Evolutionary conservation across 2,113 vertebrate species (phyloP).

Genomic region (Petromus typicus): DNA sequence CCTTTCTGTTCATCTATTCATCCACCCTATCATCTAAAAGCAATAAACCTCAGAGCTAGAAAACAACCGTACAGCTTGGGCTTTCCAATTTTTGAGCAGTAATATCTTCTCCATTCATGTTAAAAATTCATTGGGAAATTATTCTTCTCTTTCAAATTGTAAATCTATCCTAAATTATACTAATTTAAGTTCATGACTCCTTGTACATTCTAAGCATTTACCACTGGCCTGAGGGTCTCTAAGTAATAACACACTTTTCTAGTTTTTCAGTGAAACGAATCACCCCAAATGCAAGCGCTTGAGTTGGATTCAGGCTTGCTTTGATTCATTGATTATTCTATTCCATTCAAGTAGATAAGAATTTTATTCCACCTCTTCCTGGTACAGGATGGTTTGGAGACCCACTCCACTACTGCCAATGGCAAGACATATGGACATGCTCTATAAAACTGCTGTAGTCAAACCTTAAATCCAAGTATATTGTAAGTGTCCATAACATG

Average conservation of each 20-base stretch:
- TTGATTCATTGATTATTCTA: background rate
- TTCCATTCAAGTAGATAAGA: background rate
- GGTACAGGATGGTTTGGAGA: no score
- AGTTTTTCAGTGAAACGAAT: background rate
- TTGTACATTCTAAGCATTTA: background rate
- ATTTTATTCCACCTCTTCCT: background rate
- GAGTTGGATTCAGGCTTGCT: background rate
- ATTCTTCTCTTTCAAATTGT: background rate
- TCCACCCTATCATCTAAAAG: background rate
- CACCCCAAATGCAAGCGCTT: background rate
- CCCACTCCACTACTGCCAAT: background rate
- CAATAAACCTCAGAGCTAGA: background rate
- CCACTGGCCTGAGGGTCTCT: background rate
- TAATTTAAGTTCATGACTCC: conserved; percentile 4
- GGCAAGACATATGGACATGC: background rate
- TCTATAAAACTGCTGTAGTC: background rate
- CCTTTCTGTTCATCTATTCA: background rate
- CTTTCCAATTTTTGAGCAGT: background rate
- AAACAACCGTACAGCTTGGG: background rate
- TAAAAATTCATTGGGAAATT: conserved; percentile 8
- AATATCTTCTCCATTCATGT: background rate
- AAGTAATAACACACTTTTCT: background rate
- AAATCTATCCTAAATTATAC: background rate
- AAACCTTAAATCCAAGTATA: background rate
- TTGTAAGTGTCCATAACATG: background rate